phyloP scores from a whole-genome alignment of 2,797 vertebrate species.

The Uromys caudimaculatus region DNA sequence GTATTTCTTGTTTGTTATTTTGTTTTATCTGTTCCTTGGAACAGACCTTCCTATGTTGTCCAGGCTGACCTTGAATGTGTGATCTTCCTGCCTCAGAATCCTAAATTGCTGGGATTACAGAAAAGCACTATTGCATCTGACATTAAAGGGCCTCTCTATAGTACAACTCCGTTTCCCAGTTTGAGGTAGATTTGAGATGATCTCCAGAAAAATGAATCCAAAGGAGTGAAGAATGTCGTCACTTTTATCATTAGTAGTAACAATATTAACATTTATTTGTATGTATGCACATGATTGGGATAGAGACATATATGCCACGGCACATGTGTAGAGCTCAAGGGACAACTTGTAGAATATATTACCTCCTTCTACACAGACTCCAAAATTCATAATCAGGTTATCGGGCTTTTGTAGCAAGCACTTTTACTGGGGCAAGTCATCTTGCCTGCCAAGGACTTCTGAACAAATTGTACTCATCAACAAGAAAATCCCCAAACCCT shows the following conservation, averaged over 20 bases:
- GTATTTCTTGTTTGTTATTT: neutral
- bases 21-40: neutral
- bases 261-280: neutral
- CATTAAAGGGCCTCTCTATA: neutral
- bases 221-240: neutral
- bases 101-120: neutral
- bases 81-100: neutral
- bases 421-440: neutral
- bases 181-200: constrained; percentile 2
- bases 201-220: constrained; percentile 36
- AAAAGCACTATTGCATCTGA: neutral
- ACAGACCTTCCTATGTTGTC: neutral
- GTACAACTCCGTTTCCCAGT: neutral
- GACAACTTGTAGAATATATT: neutral
- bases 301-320: neutral
- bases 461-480: constrained; percentile 76
- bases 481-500: constrained; percentile 65
- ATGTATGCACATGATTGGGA: neutral
- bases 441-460: neutral
- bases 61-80: neutral
- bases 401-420: neutral
- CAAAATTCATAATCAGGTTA: neutral
- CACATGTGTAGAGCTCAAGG: neutral
- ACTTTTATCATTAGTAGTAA: neutral
- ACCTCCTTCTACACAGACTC: neutral